Evolutionary conservation across 2,888 invertebrate genomes (phyloP), one percentile per base, ranked within the genome.

Genomic region (Heliconius ethilla): DNA sequence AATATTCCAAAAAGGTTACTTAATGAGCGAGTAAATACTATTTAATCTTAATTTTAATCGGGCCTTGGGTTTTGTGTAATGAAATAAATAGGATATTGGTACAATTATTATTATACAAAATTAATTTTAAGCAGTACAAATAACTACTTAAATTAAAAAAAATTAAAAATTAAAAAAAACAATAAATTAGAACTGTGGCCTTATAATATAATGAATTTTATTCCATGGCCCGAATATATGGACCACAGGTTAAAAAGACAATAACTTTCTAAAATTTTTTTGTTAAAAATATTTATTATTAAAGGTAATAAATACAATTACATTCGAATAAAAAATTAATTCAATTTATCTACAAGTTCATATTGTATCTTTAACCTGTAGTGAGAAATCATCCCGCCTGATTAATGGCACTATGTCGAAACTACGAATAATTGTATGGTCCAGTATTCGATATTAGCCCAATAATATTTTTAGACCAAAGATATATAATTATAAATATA

Each of bases 391-490:
- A 69, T 59, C 81, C 77, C 63, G 78, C 79, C 75, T 82, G 79
- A 78, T 78, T 72, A 82, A 84, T 84, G 78, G 88, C 89, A 88
- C 87, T 85, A 85, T 82, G 81, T 82, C 82, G 79, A 83, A 76
- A 78, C 82, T 84, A 86, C 76, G 81, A 79, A 82, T 82, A 85
- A 84, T 79, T 82, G 83, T 82, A 83, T 90, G 89, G 88, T 89
- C 89, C 89, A 84, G 85, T 86, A 84, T 85, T 86, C 86, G 86
- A 89, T 89, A 86, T 86, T 81, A 82, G 84, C 81, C 81, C 82
- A 83, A 84, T 83, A 84, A 85, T 83, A 75, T 83, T 84, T 85
- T 80, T 77, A 80, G 83, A 86, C 86, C 83, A 82, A 87, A 86
- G 87, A 87, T 82, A 87, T 87, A 59, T 10, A 59, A n/a, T 82